phyloP scores from a whole-genome alignment of 2,797 vertebrate genomes.

The Falco berigora region DNA sequence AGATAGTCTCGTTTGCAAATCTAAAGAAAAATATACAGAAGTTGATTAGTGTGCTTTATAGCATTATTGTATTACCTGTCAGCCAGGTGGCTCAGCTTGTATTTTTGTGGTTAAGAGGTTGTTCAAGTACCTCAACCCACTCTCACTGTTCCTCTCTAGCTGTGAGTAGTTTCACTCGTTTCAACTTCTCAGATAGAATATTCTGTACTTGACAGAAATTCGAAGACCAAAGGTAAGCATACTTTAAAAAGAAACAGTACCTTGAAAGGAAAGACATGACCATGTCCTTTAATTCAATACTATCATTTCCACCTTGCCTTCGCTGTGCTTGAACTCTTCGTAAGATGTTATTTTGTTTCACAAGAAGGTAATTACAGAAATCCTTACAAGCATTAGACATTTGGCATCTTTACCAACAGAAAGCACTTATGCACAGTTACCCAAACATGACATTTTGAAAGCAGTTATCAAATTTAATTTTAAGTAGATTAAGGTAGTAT shows the following conservation, averaged over 20 bases:
- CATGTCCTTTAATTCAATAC: not conserved
- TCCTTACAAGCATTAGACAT: not conserved
- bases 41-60: not conserved
- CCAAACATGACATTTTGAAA: not conserved
- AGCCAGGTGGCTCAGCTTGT: not conserved
- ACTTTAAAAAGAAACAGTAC: not conserved
- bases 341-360: not conserved
- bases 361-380: not conserved
- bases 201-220: not conserved
- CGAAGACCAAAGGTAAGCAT: not conserved
- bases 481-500: not conserved
- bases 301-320: not conserved
- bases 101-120: not conserved
- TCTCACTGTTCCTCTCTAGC: not conserved
- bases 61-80: not conserved
- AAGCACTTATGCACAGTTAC: not conserved
- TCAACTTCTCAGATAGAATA: not conserved
- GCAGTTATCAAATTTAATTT: not conserved
- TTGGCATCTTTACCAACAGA: not conserved
- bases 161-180: not conserved
- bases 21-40: slow-evolving; percentile 60
- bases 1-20: slow-evolving; percentile 81
- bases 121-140: not conserved
- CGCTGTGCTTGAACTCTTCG: not conserved
- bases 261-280: not conserved